phyloP scores from a whole-genome alignment of 2,797 vertebrate genomes.

The Sebastes aleutianus region DNA sequence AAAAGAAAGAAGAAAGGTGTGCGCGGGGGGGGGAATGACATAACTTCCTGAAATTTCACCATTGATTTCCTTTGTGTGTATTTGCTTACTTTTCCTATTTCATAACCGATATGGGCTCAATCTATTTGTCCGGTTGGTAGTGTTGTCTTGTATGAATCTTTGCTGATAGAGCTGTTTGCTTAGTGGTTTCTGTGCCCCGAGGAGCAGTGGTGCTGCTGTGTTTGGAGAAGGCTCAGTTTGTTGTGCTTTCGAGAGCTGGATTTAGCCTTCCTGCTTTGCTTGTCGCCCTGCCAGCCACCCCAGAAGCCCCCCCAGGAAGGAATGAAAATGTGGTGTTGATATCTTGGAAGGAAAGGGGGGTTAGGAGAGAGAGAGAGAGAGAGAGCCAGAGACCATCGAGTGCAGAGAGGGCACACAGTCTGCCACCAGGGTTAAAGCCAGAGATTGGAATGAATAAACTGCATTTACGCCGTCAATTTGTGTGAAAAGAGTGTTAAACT shows the following conservation, averaged over 20 bases:
- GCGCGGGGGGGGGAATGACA: neutral
- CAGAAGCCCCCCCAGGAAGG: constrained; percentile 57
- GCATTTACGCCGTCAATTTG: constrained; percentile 1
- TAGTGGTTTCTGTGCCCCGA: constrained; percentile 37
- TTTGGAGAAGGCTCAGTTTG: constrained; percentile 73
- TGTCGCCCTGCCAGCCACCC: constrained; percentile 70
- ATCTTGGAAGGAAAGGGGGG: constrained; percentile 34
- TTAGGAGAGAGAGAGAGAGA: neutral
- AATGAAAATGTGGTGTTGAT: constrained; percentile 66
- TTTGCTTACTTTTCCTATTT: constrained; percentile 22
- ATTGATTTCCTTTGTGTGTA: constrained; percentile 15
- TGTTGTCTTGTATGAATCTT: constrained; percentile 27
- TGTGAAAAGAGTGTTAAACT: neutral
- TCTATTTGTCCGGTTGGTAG: constrained; percentile 16
- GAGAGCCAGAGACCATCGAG: constrained; percentile 1
- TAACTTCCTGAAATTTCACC: constrained; percentile 2
- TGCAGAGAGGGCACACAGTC: constrained; percentile 14
- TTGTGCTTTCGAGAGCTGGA: constrained; percentile 73
- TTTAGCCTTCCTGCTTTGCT: constrained; percentile 78
- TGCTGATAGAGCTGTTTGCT: constrained; percentile 58
- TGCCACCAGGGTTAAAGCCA: neutral
- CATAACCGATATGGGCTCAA: neutral
- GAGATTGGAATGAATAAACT: neutral
- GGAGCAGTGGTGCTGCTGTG: constrained; percentile 49
- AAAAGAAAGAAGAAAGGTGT: constrained; percentile 10